These are phyloP conservation scores for Sapayoa aenigma DNA, from an alignment of 2,113 vertebrate species.

Conservation along the genomic window DNA sequence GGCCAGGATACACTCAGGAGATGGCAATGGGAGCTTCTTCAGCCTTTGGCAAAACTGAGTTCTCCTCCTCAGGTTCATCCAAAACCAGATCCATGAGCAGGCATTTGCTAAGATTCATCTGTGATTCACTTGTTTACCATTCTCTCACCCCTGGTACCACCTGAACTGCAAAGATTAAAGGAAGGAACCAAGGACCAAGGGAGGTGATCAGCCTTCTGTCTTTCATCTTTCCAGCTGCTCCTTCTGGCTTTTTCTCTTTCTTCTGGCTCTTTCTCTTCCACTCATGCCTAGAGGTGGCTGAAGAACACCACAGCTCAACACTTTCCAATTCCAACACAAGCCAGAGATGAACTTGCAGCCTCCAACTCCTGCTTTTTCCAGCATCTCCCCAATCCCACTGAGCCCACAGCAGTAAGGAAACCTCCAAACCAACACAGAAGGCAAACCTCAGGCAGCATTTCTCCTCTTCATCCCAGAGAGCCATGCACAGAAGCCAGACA, in stretches of 20 bases:
- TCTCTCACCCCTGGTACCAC: neutral
- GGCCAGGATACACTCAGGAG: neutral
- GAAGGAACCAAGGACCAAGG: neutral
- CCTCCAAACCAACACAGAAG: fast-evolving
- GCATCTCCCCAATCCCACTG: neutral
- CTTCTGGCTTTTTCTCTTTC: neutral
- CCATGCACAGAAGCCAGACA: neutral
- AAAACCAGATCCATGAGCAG: neutral
- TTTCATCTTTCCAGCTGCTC: neutral
- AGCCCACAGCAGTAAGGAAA: neutral
- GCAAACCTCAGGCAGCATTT: neutral
- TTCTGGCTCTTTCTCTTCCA: neutral
- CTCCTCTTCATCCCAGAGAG: neutral
- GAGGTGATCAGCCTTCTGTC: neutral
- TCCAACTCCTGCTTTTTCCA: neutral
- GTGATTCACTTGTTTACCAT: neutral
- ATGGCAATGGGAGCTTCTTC: neutral
- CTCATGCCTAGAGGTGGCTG: neutral
- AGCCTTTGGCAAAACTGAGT: neutral
- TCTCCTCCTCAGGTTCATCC: neutral
- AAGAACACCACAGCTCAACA: neutral
- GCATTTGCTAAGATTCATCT: neutral
- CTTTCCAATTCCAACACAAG: neutral
- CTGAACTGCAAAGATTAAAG: neutral
- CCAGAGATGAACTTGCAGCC: neutral